phyloP scores from a whole-genome alignment of 2,797 vertebrate genomes.

The Clarias fuscus region DNA sequence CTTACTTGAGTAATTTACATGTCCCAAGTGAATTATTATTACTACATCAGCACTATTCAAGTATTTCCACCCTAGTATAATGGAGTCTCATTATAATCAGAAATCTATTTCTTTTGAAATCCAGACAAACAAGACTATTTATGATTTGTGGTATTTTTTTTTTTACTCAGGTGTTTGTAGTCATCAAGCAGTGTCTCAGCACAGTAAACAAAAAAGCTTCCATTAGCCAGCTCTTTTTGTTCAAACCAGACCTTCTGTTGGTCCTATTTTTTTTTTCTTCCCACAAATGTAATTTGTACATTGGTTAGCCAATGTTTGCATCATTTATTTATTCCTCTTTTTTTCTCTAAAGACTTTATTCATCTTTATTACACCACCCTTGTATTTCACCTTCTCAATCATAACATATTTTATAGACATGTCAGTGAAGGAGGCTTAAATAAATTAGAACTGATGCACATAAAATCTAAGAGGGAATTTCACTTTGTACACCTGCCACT shows the following conservation, averaged over 20 bases:
- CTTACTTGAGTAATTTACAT: background rate
- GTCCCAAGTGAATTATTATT: background rate
- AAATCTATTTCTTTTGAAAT: background rate
- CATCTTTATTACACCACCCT: background rate
- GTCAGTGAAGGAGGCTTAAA: background rate
- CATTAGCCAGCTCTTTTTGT: slow-evolving; percentile 6
- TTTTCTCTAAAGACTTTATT: background rate
- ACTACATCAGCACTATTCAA: background rate
- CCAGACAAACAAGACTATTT: background rate
- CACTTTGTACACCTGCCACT: background rate
- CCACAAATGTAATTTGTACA: background rate
- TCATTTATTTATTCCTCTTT: background rate
- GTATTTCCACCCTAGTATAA: background rate
- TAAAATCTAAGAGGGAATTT: background rate
- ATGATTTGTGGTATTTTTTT: background rate
- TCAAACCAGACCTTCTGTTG: background rate
- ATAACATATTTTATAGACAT: background rate
- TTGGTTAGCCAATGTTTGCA: background rate
- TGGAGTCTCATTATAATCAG: background rate
- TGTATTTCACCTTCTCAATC: slow-evolving; percentile 12
- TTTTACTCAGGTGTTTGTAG: background rate
- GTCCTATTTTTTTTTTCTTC: background rate
- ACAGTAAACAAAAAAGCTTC: background rate
- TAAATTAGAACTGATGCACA: background rate
- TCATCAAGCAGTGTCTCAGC: background rate